Conservation (phyloP, 1,140 invertebrate genomes). For the Acromyrmex heyeri region DNA sequence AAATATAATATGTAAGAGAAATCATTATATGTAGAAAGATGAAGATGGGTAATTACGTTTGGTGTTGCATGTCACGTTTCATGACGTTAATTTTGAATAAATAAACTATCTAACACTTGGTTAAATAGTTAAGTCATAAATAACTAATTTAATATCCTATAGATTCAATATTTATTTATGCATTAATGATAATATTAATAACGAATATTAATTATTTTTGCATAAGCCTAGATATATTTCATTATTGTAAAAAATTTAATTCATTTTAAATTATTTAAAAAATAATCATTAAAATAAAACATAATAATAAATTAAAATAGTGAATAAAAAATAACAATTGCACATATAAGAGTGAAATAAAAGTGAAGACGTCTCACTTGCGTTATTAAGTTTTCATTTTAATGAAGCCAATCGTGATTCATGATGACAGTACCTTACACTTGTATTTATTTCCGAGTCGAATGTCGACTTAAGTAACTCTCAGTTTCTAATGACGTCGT, state of each 20-base stretch:
- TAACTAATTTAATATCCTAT: background rate
- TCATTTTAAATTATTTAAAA: background rate
- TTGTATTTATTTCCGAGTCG: background rate
- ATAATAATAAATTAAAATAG: background rate
- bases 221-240: background rate
- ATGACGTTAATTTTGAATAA: constrained; percentile 13
- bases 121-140: background rate
- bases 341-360: background rate
- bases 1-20: constrained; percentile 13
- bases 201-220: background rate
- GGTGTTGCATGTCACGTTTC: background rate
- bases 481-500: background rate
- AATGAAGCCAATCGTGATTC: background rate
- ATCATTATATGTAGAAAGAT: constrained; percentile 14
- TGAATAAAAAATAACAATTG: background rate
- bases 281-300: background rate
- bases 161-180: background rate
- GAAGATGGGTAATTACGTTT: background rate
- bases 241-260: background rate
- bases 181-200: background rate
- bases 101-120: background rate
- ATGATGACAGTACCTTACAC: background rate
- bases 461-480: background rate
- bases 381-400: background rate
- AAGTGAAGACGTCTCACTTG: background rate